Evolutionary conservation across 1,140 invertebrate species (phyloP).

Genomic region (Phymastichus coffea): DNA sequence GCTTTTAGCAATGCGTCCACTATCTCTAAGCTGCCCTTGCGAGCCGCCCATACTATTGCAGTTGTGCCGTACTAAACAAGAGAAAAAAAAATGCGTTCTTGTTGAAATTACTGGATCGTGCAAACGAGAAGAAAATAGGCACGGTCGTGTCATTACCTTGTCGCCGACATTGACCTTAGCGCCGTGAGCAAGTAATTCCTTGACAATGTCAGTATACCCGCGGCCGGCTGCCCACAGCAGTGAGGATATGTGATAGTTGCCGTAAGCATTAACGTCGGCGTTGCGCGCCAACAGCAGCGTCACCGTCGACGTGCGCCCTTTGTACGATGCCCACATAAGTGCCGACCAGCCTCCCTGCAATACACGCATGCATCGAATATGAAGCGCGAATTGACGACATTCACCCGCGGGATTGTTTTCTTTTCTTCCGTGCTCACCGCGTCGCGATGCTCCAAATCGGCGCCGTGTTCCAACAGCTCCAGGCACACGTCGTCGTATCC

Average conservation of each 20-base stretch:
- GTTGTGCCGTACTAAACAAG: constrained; percentile 87
- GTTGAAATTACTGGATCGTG: neutral
- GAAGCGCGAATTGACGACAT: no score
- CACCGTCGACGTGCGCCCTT: constrained; percentile 80
- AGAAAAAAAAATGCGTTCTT: neutral
- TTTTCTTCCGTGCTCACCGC: constrained; percentile 67
- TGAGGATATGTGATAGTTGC: constrained; percentile 93
- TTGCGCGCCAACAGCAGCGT: constrained; percentile 80
- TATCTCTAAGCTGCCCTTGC: constrained; percentile 87
- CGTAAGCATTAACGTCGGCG: constrained; percentile 93
- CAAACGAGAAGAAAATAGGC: neutral
- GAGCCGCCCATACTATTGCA: constrained; percentile 90
- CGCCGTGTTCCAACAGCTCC: constrained; percentile 84
- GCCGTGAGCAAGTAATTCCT: constrained; percentile 76
- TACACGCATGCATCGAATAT: no score
- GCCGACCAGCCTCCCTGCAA: constrained; percentile 93
- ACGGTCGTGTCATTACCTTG: constrained; percentile 61
- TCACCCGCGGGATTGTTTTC: neutral
- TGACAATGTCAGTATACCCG: constrained; percentile 83
- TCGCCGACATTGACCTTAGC: constrained; percentile 91
- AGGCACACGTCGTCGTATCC: constrained; percentile 81
- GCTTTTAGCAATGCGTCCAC: constrained; percentile 81
- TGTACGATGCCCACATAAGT: constrained; percentile 97
- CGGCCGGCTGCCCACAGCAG: constrained; percentile 92
- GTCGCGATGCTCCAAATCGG: constrained; percentile 87